A percentile compares a stretch with the other conserved stretches of the same genome.
Conservation (phyloP, 2,113 vertebrate genomes). For the Leptocoma aspasia region DNA sequence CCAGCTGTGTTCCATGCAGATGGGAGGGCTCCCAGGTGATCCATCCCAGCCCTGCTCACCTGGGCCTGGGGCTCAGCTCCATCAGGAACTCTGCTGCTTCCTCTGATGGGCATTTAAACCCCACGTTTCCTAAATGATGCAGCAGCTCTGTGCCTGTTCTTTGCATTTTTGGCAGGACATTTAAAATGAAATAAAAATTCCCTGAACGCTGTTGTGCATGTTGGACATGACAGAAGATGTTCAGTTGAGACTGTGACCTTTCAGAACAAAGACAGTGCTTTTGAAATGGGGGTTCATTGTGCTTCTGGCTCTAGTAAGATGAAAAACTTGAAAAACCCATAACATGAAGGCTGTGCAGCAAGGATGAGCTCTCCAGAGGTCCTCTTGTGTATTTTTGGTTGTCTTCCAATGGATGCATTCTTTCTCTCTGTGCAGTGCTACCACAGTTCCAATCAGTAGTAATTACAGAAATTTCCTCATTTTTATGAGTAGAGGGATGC, state of each 20-base stretch:
- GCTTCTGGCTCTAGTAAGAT: constrained; percentile 16
- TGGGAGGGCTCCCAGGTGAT: neutral
- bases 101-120: neutral
- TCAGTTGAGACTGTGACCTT: constrained; percentile 27
- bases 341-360: neutral
- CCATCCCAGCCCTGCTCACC: neutral
- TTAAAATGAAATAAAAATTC: neutral
- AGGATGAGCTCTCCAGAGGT: neutral
- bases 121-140: neutral
- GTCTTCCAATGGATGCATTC: neutral
- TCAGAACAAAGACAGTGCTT: constrained; percentile 14
- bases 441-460: constrained; percentile 25
- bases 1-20: neutral
- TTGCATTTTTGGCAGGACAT: constrained; percentile 8
- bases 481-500: constrained; percentile 6
- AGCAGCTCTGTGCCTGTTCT: neutral
- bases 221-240: constrained; percentile 3
- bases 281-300: constrained; percentile 17
- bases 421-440: neutral
- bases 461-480: constrained; percentile 31
- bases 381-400: neutral
- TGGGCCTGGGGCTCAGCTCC: neutral
- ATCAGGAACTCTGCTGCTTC: neutral
- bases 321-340: constrained; percentile 7
- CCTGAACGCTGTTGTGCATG: neutral